phyloP scores from a whole-genome alignment of 2,797 vertebrate species.

The Lacerta viridis region DNA sequence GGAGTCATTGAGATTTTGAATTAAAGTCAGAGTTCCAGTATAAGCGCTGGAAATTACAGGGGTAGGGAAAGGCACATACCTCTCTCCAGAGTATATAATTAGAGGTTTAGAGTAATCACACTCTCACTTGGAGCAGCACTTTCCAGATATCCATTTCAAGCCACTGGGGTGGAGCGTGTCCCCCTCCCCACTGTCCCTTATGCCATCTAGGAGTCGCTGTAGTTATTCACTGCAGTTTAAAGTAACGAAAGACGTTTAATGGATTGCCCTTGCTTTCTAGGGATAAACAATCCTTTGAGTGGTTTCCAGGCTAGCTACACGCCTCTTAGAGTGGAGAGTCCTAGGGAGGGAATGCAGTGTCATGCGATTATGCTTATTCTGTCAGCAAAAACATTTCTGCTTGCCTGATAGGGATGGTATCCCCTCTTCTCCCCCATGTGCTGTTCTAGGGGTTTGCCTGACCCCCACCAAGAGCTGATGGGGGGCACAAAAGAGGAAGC shows the following conservation, averaged over 20 bases:
- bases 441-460: too few species aligned
- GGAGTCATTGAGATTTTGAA: slow-evolving; percentile 72
- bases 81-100: slow-evolving; percentile 72
- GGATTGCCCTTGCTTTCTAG: slow-evolving; percentile 46
- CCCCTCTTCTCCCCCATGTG: too few species aligned
- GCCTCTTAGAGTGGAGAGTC: too few species aligned
- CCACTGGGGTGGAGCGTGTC: slow-evolving; percentile 39
- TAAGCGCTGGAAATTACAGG: slow-evolving; percentile 73
- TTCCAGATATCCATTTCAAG: slow-evolving; percentile 56
- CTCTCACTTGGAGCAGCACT: slow-evolving; percentile 56
- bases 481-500: too few species aligned
- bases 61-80: slow-evolving; percentile 55
- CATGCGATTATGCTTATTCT: too few species aligned
- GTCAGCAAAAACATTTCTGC: too few species aligned
- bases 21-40: slow-evolving; percentile 71
- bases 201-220: slow-evolving; percentile 43
- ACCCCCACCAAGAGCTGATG: too few species aligned
- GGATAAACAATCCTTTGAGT: slow-evolving; percentile 25
- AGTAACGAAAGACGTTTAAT: slow-evolving; percentile 33
- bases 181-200: fast-evolving
- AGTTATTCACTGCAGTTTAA: slow-evolving; percentile 42
- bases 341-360: too few species aligned
- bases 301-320: slow-evolving; percentile 16
- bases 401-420: too few species aligned
- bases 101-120: slow-evolving; percentile 70